These are phyloP conservation scores for Dryobotodes eremita DNA, from an alignment of 2,888 invertebrate genomes.

Conservation along the genomic window DNA sequence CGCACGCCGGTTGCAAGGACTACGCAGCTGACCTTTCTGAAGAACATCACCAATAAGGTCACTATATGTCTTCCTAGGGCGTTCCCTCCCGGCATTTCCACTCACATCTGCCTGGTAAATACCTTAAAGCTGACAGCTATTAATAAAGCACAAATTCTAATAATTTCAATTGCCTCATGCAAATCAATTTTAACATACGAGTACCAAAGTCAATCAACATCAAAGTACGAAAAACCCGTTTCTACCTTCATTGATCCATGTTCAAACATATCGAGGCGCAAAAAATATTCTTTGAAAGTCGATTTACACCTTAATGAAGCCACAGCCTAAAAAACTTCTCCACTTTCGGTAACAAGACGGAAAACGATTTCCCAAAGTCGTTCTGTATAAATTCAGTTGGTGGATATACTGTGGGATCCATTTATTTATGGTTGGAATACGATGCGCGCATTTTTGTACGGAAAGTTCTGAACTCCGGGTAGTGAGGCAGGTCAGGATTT, in stretches of 20 bases:
- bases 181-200: conserved; percentile 23
- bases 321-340: conserved; percentile 49
- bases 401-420: conserved; percentile 68
- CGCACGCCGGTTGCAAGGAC: no score
- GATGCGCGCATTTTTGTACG: conserved; percentile 70
- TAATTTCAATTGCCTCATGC: not conserved
- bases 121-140: no score
- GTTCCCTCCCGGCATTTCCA: no score
- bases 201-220: conserved; percentile 30
- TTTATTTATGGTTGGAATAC: conserved; percentile 77
- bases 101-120: no score
- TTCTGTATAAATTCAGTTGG: conserved; percentile 68
- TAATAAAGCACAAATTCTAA: not conserved
- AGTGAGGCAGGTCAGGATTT: conserved; percentile 75
- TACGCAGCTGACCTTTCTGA: no score
- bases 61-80: no score
- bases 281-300: conserved; percentile 44
- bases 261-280: conserved; percentile 33
- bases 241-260: conserved; percentile 18
- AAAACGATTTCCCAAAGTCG: conserved; percentile 71
- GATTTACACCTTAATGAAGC: conserved; percentile 53
- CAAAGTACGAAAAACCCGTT: conserved; percentile 13
- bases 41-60: no score
- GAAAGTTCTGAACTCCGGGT: conserved; percentile 67
- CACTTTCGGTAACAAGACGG: conserved; percentile 64